A percentile compares a stretch with the other conserved stretches of the same genome.
phyloP scores from a whole-genome alignment of 2,888 invertebrate genomes.

The Parnassius apollo region DNA sequence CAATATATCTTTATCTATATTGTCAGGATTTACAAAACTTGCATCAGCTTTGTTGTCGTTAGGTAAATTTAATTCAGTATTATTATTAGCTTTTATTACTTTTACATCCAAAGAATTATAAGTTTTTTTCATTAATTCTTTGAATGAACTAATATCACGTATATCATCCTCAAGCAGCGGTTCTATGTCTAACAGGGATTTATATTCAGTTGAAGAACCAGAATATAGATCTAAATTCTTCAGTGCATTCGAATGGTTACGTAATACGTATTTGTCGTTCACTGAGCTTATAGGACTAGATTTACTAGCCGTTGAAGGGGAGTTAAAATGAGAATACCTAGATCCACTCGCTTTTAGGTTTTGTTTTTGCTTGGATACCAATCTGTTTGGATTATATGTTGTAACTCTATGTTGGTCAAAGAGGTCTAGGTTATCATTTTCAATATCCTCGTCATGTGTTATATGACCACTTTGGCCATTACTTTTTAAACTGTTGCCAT shows the following conservation, averaged over 20 bases:
- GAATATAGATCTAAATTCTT: slow-evolving; percentile 48
- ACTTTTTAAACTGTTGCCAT: slow-evolving; percentile 73
- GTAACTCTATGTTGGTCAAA: slow-evolving; percentile 72
- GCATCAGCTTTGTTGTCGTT: slow-evolving; percentile 71
- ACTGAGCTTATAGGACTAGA: slow-evolving; percentile 41
- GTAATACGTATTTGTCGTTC: slow-evolving; percentile 43
- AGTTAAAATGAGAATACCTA: slow-evolving; percentile 52
- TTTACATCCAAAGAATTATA: slow-evolving; percentile 76
- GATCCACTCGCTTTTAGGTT: slow-evolving; percentile 57
- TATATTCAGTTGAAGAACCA: slow-evolving; percentile 70
- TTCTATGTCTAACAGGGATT: slow-evolving; percentile 78
- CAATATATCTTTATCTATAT: slow-evolving; percentile 49
- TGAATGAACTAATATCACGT: slow-evolving; percentile 71
- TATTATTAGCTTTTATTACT: slow-evolving; percentile 73
- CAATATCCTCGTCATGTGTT: slow-evolving; percentile 63
- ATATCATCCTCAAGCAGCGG: slow-evolving; percentile 82
- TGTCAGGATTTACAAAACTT: slow-evolving; percentile 66
- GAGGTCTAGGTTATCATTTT: slow-evolving; percentile 67
- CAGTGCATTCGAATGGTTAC: slow-evolving; percentile 42
- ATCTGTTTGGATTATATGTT: slow-evolving; percentile 71
- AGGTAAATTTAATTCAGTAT: slow-evolving; percentile 40
- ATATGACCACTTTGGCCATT: slow-evolving; percentile 70
- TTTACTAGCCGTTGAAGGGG: slow-evolving; percentile 40
- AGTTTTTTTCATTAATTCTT: slow-evolving; percentile 72
- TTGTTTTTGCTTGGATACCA: slow-evolving; percentile 61